Percentiles rank a stretch among this genome's conserved stretches.
phyloP scores from a whole-genome alignment of 2,113 vertebrate species.

The Rhinogobius similis region DNA sequence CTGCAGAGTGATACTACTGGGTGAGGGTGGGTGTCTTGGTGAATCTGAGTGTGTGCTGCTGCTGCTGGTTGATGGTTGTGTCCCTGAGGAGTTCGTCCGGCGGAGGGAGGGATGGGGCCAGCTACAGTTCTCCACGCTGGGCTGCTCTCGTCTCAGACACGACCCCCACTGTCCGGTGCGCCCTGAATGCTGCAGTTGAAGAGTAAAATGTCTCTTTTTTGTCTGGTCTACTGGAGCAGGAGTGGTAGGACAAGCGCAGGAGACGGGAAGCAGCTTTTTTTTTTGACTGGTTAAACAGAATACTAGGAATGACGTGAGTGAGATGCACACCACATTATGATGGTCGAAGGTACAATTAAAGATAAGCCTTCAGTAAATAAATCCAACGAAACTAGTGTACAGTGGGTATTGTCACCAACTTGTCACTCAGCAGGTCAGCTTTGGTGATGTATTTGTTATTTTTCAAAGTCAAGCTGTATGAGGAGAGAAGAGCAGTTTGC shows the following conservation, averaged over 20 bases:
- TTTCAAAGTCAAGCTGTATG: no score
- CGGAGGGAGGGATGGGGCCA: conserved; percentile 85
- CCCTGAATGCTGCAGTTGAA: not conserved
- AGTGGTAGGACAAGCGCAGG: conserved; percentile 59
- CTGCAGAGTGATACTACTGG: no score
- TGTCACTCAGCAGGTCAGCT: no score
- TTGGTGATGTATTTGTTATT: no score
- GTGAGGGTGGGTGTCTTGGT: not conserved
- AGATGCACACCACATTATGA: no score
- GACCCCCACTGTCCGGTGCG: not conserved
- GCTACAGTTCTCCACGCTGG: conserved; percentile 81
- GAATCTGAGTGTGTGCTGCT: not conserved
- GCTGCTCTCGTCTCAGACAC: conserved; percentile 75
- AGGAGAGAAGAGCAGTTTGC: no score
- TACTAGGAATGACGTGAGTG: not conserved
- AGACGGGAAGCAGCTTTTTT: not conserved
- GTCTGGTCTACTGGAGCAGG: conserved; percentile 31
- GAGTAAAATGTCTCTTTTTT: conserved; percentile 20
- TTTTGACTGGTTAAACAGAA: not conserved
- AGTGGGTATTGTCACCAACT: no score
- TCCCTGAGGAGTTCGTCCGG: conserved; percentile 52
- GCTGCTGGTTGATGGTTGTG: conserved; percentile 39
- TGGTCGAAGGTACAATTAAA: no score
- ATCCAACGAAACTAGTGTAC: no score
- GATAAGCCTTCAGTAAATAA: no score